These are phyloP conservation scores for Hymenopus coronatus DNA, from an alignment of 2,888 invertebrate genomes.

Conservation along the genomic window DNA sequence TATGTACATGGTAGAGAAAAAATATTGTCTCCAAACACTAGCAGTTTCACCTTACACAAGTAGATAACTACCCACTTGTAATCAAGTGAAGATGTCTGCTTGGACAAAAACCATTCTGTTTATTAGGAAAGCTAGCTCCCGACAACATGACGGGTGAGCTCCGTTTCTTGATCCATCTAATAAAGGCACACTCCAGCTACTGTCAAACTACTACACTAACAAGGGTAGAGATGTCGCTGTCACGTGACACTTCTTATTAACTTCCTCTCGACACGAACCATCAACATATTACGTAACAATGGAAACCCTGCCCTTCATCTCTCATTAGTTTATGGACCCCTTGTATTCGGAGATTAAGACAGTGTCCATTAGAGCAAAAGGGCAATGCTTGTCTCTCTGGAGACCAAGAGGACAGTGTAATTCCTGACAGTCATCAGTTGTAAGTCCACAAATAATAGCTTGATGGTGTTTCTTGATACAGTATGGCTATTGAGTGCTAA, in stretches of 20 bases:
- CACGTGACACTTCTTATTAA: background rate
- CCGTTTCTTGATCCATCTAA: background rate
- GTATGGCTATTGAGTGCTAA: no score
- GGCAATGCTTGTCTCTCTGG: background rate
- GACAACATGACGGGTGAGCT: background rate
- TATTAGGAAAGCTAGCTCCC: background rate
- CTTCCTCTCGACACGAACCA: background rate
- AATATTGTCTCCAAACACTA: no score
- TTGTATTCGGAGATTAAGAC: background rate
- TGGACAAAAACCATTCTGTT: background rate
- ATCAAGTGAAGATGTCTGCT: no score
- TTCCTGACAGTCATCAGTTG: background rate
- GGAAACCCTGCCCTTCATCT: background rate
- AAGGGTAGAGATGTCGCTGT: background rate
- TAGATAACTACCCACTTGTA: no score
- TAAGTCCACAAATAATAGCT: background rate
- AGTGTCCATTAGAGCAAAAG: background rate
- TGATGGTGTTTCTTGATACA: background rate
- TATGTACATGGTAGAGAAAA: no score
- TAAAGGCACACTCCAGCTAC: background rate
- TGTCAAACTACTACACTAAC: background rate
- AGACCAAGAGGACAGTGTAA: background rate
- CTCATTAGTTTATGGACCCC: background rate
- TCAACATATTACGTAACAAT: background rate
- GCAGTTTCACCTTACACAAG: no score